Evolutionary conservation across 2,113 vertebrate species (phyloP).

Genomic region (Forbesichthys papilliferus): DNA sequence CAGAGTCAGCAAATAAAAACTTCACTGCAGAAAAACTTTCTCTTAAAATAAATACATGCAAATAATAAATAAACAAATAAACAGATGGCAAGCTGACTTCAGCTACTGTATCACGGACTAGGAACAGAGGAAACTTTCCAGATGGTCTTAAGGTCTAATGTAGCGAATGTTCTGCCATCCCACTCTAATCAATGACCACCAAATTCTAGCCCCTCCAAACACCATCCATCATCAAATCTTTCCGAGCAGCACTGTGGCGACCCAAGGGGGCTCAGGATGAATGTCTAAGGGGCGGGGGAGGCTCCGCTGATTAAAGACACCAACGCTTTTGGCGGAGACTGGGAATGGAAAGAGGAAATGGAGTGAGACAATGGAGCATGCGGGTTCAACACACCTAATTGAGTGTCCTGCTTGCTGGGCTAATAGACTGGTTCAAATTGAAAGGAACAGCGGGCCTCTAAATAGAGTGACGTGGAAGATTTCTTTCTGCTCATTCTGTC

Average conservation of each 20-base stretch:
- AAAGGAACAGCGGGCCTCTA: constrained; percentile 73
- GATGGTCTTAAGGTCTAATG: constrained; percentile 48
- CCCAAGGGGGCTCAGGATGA: constrained; percentile 53
- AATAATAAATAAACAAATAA: constrained; percentile 3
- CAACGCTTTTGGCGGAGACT: constrained; percentile 48
- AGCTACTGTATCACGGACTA: constrained; percentile 16
- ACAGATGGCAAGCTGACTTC: constrained; percentile 35
- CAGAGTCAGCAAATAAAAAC: constrained; percentile 32
- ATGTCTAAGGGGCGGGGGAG: constrained; percentile 54
- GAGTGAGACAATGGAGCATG: constrained; percentile 63
- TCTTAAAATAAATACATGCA: constrained; percentile 1
- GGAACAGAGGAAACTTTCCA: constrained; percentile 33
- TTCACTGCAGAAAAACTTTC: constrained; percentile 21
- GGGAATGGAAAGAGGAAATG: constrained; percentile 65
- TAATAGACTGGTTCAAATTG: constrained; percentile 75
- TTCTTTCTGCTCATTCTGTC: constrained; percentile 61
- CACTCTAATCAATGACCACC: constrained; percentile 62
- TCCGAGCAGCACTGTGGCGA: constrained; percentile 40
- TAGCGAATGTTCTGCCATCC: constrained; percentile 57
- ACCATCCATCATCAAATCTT: constrained; percentile 62
- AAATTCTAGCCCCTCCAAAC: constrained; percentile 48
- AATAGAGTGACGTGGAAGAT: constrained; percentile 70
- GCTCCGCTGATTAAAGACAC: constrained; percentile 57
- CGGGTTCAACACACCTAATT: constrained; percentile 72
- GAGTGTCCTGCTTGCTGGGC: constrained; percentile 64